Evolutionary conservation across 2,888 invertebrate genomes (phyloP), one percentile per base, ranked within the genome.

Genomic region (Hyposoter dolosus): DNA sequence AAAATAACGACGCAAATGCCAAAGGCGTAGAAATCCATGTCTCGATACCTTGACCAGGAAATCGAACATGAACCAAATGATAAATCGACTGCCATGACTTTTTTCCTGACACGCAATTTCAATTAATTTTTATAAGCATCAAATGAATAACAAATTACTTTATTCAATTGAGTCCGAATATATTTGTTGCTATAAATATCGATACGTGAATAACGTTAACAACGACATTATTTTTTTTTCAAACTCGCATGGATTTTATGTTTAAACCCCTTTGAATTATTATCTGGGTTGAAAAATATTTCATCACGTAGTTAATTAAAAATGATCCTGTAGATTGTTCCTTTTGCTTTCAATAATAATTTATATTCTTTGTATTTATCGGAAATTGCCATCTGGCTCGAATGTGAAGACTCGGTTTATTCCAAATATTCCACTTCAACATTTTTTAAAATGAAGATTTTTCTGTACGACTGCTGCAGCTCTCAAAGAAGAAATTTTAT

Each of bases 1-100:
- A n/a, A 35, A 50, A 40, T 56, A 78, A 78, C 68, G 78, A 43
- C n/a, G 43, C 17, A 56, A 69, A 28, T 56, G 68, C 56, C 68
- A 69, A 69, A 78, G 68, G 43, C 43, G 28, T 32, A 68, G 76
- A n/a, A 47, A 63, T 45, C 56, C 23, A 0, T 23, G 23, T 15
- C 9, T 7, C 1, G 32, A 50, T 50, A 71, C 6, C 23, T 23
- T 50, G n/a, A 65, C n/a, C 17, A 65, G 32, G 7, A 7, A 32
- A 28, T n/a, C n/a, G n/a, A 6, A 4, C 5, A 9, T 53, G 0
- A n/a, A 53, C n/a, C 0, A 53, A 65, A 15, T 63, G 32, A 63
- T 32, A 35, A 63, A 35, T 65, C 28, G n/a, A n/a, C 17, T 40
- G 40, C 40, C 17, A 17, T n/a, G 47, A 17, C 6, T 50, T 50